Percentiles rank a stretch among this genome's conserved stretches.
Evolutionary conservation across 1,140 invertebrate genomes (phyloP).

Genomic region (Micrasema longulum): DNA sequence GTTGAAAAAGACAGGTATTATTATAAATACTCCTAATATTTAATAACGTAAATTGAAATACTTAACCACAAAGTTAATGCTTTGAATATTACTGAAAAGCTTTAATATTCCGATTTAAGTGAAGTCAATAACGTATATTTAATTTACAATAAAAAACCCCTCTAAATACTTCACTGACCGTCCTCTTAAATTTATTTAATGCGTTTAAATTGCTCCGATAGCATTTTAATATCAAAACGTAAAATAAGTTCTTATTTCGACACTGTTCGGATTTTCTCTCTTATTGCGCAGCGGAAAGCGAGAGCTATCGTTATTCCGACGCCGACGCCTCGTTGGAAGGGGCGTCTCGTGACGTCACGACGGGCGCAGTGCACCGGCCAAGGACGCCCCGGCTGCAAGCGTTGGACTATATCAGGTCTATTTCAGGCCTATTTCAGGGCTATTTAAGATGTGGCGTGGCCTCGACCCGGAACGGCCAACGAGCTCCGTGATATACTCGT

Average conservation of each 20-base stretch:
- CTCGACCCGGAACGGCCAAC: conserved; percentile 27
- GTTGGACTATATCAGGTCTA: background rate
- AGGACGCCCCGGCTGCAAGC: conserved; percentile 26
- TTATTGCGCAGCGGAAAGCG: conserved; percentile 24
- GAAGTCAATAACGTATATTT: too few species aligned
- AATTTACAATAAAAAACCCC: too few species aligned
- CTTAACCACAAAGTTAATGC: too few species aligned
- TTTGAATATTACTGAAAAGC: too few species aligned
- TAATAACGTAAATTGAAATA: too few species aligned
- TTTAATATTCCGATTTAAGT: too few species aligned
- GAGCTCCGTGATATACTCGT: background rate
- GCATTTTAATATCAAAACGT: background rate
- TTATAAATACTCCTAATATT: too few species aligned
- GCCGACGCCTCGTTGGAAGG: background rate
- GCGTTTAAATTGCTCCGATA: background rate
- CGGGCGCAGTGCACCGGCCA: conserved; percentile 33
- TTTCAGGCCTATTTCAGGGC: background rate
- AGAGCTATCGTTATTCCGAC: background rate
- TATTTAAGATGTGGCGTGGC: conserved; percentile 14
- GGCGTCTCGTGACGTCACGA: conserved; percentile 22
- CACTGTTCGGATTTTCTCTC: background rate
- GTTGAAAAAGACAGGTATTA: too few species aligned
- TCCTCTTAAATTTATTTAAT: background rate
- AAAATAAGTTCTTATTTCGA: too few species aligned
- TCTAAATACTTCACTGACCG: background rate